Evolutionary conservation across 2,888 invertebrate species (phyloP).

Genomic region (Tenthredo notha): DNA sequence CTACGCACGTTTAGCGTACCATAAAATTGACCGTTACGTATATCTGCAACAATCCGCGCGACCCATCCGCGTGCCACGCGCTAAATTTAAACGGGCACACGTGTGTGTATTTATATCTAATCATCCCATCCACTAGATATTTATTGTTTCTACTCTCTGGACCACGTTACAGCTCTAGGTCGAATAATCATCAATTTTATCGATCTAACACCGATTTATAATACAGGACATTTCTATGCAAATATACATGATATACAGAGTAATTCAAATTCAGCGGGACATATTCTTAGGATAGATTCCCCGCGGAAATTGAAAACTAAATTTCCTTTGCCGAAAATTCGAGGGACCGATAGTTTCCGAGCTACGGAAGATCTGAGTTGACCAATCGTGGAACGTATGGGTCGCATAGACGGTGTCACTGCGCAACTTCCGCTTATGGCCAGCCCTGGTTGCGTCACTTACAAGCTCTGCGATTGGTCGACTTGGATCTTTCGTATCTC

Average conservation of each 20-base stretch:
- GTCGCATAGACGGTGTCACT: no score
- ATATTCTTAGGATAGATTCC: no score
- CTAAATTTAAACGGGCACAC: constrained; percentile 36
- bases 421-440: no score
- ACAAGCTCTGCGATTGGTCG: no score
- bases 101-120: constrained; percentile 23
- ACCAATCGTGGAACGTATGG: no score
- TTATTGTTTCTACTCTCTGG: neutral
- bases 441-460: no score
- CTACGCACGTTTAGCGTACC: neutral
- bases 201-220: neutral
- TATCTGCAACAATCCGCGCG: neutral
- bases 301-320: no score
- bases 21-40: constrained; percentile 12
- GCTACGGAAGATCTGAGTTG: no score
- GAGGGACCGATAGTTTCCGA: no score
- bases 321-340: no score
- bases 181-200: neutral
- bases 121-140: neutral
- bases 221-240: neutral
- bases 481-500: no score
- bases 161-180: neutral
- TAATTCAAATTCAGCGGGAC: no score
- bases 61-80: constrained; percentile 29
- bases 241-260: neutral